phyloP scores from a whole-genome alignment of 2,113 vertebrate genomes.

The Puffinus mauretanicus region DNA sequence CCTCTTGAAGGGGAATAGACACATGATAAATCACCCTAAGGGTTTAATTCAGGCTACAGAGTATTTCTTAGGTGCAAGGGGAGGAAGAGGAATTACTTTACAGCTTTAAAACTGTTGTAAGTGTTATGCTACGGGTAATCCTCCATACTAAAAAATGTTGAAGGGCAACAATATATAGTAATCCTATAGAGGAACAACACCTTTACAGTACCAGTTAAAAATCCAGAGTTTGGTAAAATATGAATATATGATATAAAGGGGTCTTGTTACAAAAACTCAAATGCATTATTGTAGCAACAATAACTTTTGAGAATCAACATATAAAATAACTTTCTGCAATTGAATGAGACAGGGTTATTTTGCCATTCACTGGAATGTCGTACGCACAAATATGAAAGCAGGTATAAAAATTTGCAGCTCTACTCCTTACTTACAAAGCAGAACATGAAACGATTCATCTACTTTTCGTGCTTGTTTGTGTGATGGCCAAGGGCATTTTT shows the following conservation, averaged over 20 bases:
- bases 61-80: neutral
- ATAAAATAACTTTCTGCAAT: neutral
- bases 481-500: neutral
- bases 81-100: neutral
- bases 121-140: neutral
- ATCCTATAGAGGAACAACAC: neutral
- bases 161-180: neutral
- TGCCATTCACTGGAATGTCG: neutral
- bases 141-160: neutral
- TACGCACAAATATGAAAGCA: neutral
- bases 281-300: neutral
- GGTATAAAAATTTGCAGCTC: slow-evolving; percentile 28
- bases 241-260: neutral
- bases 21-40: neutral
- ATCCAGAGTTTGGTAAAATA: neutral
- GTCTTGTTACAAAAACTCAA: neutral
- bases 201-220: neutral
- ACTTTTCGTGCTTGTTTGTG: slow-evolving; percentile 28
- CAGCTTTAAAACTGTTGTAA: neutral
- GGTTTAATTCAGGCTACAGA: neutral
- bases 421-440: neutral
- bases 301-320: neutral
- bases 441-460: neutral
- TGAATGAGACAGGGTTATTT: slow-evolving; percentile 6
- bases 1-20: neutral